Base-by-base conservation (phyloP, 2,113 vertebrate species). In the Myodes glareolus region DNA sequence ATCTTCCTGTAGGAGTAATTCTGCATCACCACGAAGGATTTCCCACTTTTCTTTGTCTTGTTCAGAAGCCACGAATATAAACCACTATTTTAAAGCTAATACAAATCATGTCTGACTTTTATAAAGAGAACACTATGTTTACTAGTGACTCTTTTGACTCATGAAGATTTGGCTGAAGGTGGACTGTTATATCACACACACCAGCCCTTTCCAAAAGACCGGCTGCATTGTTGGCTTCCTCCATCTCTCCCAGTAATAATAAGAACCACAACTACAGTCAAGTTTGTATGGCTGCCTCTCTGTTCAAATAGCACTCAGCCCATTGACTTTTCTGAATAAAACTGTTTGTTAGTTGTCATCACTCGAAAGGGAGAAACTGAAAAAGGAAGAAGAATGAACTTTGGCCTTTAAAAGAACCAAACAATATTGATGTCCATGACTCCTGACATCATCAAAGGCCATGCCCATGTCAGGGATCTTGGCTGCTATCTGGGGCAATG, bases 41-140 rank as follows among this genome's bases (percentile, higher is more conserved):
- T 94, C 52, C 86, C 39, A 75, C 33, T 90, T 94, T 55, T 92
- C 33, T 72, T n/a, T 92, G 29, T 92, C 85, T 88, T 95, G 89
- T 75, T 92, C 76, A 77, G 81, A 92, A 95, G 81, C 39, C 10
- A 80, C 19, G 55, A 88, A 81, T 78, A 75, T 23, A 68, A 90
- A 55, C 82, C 19, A 50, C 16, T 77, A 29, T 4, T 72, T 80
- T 67, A 45, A 95, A 95, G 85, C 16, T 21, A 67, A 91, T 82
- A 72, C 31, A 93, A 87, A 84, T 47, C 77, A 75, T 88, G 17
- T 82, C 72, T 61, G 52, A 75, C 55, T 95, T 93, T 78, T 45
- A 68, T 14, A 95, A 95, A 94, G 70, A 88, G 12, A 45, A 73
- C 39, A 33, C 31, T 25, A 75, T 65, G 88, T 90, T 78, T 19